These are phyloP conservation scores for Pseudorhombus dupliciocellatus DNA, from an alignment of 2,113 vertebrate genomes.

Conservation along the genomic window DNA sequence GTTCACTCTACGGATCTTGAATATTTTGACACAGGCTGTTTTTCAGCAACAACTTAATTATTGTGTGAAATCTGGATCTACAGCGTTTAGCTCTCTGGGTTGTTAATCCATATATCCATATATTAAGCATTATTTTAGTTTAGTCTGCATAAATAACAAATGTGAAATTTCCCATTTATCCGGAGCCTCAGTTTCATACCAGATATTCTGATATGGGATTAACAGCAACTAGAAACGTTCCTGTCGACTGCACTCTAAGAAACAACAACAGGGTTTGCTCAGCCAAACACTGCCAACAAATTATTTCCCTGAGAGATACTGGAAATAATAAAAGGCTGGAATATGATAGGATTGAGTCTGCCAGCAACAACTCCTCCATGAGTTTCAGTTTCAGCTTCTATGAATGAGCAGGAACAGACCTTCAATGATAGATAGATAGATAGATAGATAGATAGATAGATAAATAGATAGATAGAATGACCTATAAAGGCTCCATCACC, in stretches of 20 bases:
- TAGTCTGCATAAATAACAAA: conserved; percentile 34
- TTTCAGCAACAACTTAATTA: no score
- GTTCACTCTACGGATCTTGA: no score
- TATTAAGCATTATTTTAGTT: conserved; percentile 34
- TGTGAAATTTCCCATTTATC: conserved; percentile 54
- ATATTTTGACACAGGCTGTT: no score
- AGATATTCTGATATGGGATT: conserved; percentile 53
- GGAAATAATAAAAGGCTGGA: conserved; percentile 39
- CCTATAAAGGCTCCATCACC: conserved; percentile 42
- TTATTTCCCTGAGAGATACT: conserved; percentile 44
- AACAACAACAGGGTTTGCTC: conserved; percentile 53
- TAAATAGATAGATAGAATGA: conserved; percentile 16
- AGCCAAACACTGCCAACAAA: conserved; percentile 38
- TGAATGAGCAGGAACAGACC: conserved; percentile 5
- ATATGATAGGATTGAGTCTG: conserved; percentile 42
- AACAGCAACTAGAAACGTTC: conserved; percentile 47
- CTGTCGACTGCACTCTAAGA: conserved; percentile 39
- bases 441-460: conserved; percentile 15
- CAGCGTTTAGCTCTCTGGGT: no score
- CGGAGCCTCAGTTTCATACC: conserved; percentile 27
- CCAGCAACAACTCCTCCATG: conserved; percentile 31
- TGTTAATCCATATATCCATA: no score
- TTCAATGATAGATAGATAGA: conserved; percentile 11
- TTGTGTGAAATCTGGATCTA: no score
- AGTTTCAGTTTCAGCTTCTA: conserved; percentile 9